Base-by-base conservation (phyloP, 2,797 vertebrate genomes). In the Ctenopoma kingsleyae region DNA sequence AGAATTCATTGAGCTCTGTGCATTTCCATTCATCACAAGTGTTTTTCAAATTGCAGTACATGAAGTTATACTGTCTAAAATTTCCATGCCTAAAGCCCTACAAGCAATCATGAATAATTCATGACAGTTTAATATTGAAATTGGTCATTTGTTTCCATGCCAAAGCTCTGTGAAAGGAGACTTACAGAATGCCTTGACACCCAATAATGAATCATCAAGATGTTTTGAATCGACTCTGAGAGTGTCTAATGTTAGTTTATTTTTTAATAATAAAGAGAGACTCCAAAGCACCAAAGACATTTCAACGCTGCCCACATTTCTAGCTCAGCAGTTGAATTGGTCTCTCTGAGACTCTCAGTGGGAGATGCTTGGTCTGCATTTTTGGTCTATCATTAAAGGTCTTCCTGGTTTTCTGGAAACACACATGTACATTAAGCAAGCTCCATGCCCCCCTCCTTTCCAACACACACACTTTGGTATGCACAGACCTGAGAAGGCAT, bases 101-200 rank as follows among this genome's bases (percentile, higher is more conserved):
- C 81, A 70, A 74, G 81, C 62, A 16, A 0, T 46, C 50, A 80
- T 90, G 79, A 87, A 91, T 91, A 83, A 91, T 92, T 89, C 71
- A 91, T 81, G 15, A 11, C 52, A 44, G 66, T 81, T 90, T 81
- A 86, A 90, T 88, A 84, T 83, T 80, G 77, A 82, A 91, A 92
- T 82, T 89, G 87, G 85, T 85, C 81, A 85, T 89, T 92, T 90
- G 84, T 90, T 90, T 89, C 82, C 56, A 61, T 82, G 78, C 85
- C 78, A 88, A 78, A 81, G 51, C 74, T 62, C 69, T 63, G 61
- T 72, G 79, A 85, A 79, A 46, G 71, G 47, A 78, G 80, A 82
- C 78, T 79, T 74, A 78, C 81, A 83, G 65, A 83, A 86, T 73
- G 63, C 76, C 71, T 86, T 79, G 80, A 66, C 80, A 81, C 74